A percentile compares a stretch with the other conserved stretches of the same genome.
Conservation (phyloP, 2,888 invertebrate genomes). For the Caenorhabditis drosophilae region DNA sequence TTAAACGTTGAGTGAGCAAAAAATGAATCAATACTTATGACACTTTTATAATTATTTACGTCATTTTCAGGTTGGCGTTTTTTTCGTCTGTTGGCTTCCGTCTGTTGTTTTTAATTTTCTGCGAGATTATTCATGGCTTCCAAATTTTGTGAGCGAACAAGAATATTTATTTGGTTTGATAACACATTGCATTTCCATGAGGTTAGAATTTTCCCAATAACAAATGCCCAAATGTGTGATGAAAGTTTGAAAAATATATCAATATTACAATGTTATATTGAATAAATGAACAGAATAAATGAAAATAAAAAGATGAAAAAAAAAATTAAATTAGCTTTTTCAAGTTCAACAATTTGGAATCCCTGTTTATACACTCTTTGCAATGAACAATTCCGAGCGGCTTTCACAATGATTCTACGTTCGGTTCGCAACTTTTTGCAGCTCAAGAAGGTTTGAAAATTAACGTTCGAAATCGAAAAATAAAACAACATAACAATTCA, state of each 20-base stretch:
- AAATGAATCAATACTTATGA: no score
- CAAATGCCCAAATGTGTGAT: not conserved
- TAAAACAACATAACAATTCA: no score
- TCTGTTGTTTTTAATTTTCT: slow-evolving; percentile 67
- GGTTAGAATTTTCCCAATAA: slow-evolving; percentile 29
- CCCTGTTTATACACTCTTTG: slow-evolving; percentile 63
- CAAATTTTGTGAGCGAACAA: slow-evolving; percentile 52
- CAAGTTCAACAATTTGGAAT: slow-evolving; percentile 64
- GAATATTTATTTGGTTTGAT: slow-evolving; percentile 65
- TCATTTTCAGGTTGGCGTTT: slow-evolving; percentile 76
- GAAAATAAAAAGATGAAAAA: no score
- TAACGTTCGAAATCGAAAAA: no score
- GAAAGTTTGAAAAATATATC: slow-evolving; percentile 1
- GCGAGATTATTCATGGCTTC: slow-evolving; percentile 63
- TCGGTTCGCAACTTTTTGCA: slow-evolving; percentile 6
- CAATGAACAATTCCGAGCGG: slow-evolving; percentile 66
- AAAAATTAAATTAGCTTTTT: no score
- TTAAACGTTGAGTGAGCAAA: no score
- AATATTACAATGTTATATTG: no score
- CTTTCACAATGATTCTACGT: slow-evolving; percentile 53
- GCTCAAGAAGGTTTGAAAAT: no score
- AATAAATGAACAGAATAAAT: no score
- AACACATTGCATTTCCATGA: slow-evolving; percentile 67
- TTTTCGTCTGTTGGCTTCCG: slow-evolving; percentile 84
- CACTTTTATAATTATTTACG: not conserved